Conservation (phyloP, 2,888 invertebrate genomes). For the Calameuta pallipes region DNA sequence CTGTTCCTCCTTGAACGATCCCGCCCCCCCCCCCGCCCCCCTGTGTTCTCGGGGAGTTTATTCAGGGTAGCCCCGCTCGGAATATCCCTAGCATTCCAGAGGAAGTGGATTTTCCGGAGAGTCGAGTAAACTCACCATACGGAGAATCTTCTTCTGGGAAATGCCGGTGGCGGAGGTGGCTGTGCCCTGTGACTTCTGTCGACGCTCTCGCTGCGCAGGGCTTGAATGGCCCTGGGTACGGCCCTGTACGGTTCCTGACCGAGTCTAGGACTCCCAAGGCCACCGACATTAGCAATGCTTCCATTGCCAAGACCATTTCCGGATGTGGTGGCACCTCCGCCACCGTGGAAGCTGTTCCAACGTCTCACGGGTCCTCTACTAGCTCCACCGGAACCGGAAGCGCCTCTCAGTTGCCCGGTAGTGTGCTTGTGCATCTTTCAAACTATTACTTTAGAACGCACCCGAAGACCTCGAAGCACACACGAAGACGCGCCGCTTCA, state of each 20-base stretch:
- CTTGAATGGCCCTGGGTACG: slow-evolving; percentile 60
- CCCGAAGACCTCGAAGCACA: too few relatives aligned
- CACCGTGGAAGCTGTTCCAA: slow-evolving; percentile 68
- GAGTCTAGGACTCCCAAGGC: slow-evolving; percentile 29
- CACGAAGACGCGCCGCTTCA: too few relatives aligned
- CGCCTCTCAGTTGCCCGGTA: slow-evolving; percentile 43
- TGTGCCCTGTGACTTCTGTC: slow-evolving; percentile 57
- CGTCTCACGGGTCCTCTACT: slow-evolving; percentile 65
- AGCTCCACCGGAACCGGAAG: slow-evolving; percentile 2
- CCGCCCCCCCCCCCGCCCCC: too few relatives aligned
- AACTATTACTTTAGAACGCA: neutral
- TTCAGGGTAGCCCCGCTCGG: too few relatives aligned
- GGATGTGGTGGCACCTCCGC: slow-evolving; percentile 40
- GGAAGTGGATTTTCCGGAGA: too few relatives aligned
- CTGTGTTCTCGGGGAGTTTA: too few relatives aligned
- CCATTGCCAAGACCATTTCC: slow-evolving; percentile 32
- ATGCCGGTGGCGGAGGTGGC: slow-evolving; percentile 61
- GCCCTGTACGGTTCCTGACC: slow-evolving; percentile 56
- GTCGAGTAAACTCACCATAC: slow-evolving; percentile 65
- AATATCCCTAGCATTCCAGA: too few relatives aligned
- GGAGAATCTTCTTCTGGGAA: slow-evolving; percentile 65
- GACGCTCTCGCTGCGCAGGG: slow-evolving; percentile 61
- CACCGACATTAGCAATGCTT: slow-evolving; percentile 31
- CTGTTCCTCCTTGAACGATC: too few relatives aligned
- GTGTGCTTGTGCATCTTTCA: slow-evolving; percentile 63